These are phyloP conservation scores for Brachionus calyciflorus DNA, from an alignment of 1,140 invertebrate species.

Conservation along the genomic window DNA sequence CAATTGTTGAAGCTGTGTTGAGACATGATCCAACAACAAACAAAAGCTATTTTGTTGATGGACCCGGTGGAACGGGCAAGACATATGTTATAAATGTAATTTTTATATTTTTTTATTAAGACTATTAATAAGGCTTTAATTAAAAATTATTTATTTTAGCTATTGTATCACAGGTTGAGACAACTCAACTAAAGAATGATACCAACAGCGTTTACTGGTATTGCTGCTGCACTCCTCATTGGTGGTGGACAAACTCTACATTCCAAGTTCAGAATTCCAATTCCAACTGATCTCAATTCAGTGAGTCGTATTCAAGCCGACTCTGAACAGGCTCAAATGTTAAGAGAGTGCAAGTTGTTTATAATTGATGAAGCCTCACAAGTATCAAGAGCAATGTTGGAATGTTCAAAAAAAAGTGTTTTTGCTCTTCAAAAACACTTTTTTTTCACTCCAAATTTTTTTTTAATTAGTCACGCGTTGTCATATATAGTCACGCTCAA, in stretches of 20 bases:
- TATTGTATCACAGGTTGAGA: not conserved
- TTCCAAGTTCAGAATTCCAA: not conserved
- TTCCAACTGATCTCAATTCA: not conserved
- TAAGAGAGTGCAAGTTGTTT: slow-evolving; percentile 46
- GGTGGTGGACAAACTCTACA: not conserved
- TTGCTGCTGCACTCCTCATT: not conserved
- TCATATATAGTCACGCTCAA: no score
- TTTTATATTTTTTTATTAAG: not conserved
- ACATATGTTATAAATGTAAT: not conserved
- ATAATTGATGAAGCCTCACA: slow-evolving; percentile 50
- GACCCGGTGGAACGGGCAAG: no score
- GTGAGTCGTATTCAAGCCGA: not conserved
- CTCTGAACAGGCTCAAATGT: not conserved
- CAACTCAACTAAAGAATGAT: not conserved
- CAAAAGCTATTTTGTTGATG: no score
- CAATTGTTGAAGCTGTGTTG: no score
- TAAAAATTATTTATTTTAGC: not conserved
- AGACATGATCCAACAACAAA: no score
- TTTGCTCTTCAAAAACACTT: no score
- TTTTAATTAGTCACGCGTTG: no score
- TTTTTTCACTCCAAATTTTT: no score
- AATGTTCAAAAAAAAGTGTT: no score
- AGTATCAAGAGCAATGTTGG: slow-evolving; percentile 39
- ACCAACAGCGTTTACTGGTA: no score
- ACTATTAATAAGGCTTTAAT: not conserved